These are phyloP conservation scores for Chionoecetes opilio DNA, from an alignment of 1,140 invertebrate genomes.

Conservation along the genomic window DNA sequence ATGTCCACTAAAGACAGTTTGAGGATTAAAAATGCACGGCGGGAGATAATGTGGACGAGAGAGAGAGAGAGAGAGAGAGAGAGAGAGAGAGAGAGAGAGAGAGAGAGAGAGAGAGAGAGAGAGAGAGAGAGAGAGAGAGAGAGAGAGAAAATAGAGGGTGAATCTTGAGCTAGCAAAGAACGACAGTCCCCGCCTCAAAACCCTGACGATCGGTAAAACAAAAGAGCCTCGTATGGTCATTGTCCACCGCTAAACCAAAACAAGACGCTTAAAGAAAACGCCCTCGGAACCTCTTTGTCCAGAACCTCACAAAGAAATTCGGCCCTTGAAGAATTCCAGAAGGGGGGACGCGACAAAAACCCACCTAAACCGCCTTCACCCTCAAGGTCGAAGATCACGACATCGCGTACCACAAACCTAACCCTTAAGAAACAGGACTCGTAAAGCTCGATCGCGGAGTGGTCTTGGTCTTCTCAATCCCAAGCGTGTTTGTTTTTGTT, in stretches of 20 bases:
- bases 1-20: slow-evolving; percentile 6
- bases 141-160: background rate
- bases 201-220: slow-evolving; percentile 67
- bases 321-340: slow-evolving; percentile 64
- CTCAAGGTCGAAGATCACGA: background rate
- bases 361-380: background rate
- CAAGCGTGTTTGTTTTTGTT: slow-evolving; percentile 68
- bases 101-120: background rate
- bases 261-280: slow-evolving; percentile 60
- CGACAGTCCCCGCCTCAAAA: slow-evolving; percentile 18
- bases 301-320: slow-evolving; percentile 67
- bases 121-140: background rate
- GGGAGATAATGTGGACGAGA: background rate
- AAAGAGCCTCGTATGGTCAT: slow-evolving; percentile 71
- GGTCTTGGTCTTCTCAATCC: slow-evolving; percentile 11
- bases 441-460: background rate
- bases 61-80: background rate
- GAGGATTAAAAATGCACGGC: background rate
- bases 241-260: slow-evolving; percentile 69
- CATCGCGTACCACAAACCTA: background rate
- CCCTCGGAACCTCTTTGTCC: slow-evolving; percentile 68
- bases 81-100: background rate
- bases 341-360: background rate
- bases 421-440: background rate
- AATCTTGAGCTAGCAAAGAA: background rate